Base-by-base conservation (phyloP, 53 echinoderm and acorn worm genomes). In the Mesocentrotus franciscanus region DNA sequence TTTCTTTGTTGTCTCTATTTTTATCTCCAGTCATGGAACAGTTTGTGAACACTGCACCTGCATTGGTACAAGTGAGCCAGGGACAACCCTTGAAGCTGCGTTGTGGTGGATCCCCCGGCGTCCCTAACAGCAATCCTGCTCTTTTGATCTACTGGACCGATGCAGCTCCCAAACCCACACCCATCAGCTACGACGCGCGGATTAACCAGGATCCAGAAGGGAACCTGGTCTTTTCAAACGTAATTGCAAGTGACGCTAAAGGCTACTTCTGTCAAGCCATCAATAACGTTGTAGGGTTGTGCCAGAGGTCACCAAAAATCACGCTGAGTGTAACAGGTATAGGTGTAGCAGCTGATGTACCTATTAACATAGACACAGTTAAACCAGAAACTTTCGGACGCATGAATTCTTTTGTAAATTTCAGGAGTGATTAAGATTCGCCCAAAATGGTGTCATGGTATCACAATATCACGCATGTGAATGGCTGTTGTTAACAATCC, bases 191-290 rank as follows among this genome's bases (percentile, higher is more conserved):
- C 55, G 10, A 74, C 58, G 90, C 59, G 61, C 95, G 95, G 36
- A 39, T 95, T 26, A 95, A 75, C 90, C 95, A 95, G 90, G 95
- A 95, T 95, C 72, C 56, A 12, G 22, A 95, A 2, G 95, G 95
- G 32, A 95, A 95, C 76, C 90, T 95, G 90, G 78, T 95, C 56
- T 90, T 95, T 59, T 64, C 95, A 56, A 90, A 95, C 74, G 68
- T 95, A 42, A 55, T 49, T 34, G 39, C 72, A 32, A 35, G 58
- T 35, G 95, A 95, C 33, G 57, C 42, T 17, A 33, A 64, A 42
- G 72, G 74, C 10, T 95, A 95, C 76, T 90, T 26, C 64, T 95
- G 95, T 85, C 49, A 8, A 10, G 95, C 91, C 39, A 24, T 42
- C 17, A 95, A 89, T 57, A n/a, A 34, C 26, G 32, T 71, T 24